Evolutionary conservation across 2,113 vertebrate species (phyloP), one percentile per base, ranked within the genome.

Genomic region (Zootoca vivipara): DNA sequence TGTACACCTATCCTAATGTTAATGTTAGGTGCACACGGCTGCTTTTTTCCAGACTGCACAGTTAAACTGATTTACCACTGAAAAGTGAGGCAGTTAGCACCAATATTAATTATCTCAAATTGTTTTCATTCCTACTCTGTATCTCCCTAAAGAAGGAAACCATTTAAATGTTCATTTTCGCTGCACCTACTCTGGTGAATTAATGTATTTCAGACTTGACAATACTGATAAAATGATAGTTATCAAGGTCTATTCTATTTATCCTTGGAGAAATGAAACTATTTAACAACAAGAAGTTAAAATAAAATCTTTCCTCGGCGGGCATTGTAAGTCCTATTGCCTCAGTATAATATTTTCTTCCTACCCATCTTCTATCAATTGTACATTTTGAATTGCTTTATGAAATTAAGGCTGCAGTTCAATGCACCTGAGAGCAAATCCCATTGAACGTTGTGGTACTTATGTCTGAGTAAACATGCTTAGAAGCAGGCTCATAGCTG

Each of bases 381-480:
- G 70, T 35, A 7, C 13, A 42, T 33, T 86, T 78, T 12, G 64
- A 30, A 85, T 33, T 4, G 3, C 67, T 35, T 62, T 2, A 10
- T 18, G 35, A 93, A 91, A 24, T 16, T 42, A 91, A 89, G 46
- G 52, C 74, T 28, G 70, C n/a, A 88, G n/a, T 52, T 35, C 70
- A 65, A 33, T 33, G 24, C 56, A 46, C 79, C 22, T 33, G 67
- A 52, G 46, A 82, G 5, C 40, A 75, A 85, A 12, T 30, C 20
- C 52, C 20, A 26, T 10, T 65, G 35, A 62, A 33, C 35, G 22
- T 26, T 24, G 35, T 13, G 30, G 46, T 22, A 82, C 38, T 81
- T 81, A 18, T n/a, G 67, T 70, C 12, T 22, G 28, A 87, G 30
- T 70, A 79, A 69, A 79, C 65, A 18, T 81, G 22, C 26, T 58